Percentiles rank a stretch among this genome's conserved stretches.
Evolutionary conservation across 2,113 vertebrate species (phyloP).

Genomic region (Sapayoa aenigma): DNA sequence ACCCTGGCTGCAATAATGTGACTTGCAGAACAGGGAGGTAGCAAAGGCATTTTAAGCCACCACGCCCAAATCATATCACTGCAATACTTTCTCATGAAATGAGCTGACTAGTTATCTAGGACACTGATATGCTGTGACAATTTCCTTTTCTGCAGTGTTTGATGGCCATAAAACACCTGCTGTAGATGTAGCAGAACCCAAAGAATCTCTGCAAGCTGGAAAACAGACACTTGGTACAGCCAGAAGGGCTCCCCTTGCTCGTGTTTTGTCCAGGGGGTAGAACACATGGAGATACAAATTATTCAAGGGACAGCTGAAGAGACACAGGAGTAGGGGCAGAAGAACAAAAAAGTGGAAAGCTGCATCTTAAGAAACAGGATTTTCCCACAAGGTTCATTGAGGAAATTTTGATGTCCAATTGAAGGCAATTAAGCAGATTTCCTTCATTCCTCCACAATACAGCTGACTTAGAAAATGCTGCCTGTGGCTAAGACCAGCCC

Average conservation of each 20-base stretch:
- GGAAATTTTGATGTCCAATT: not conserved
- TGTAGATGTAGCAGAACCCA: not conserved
- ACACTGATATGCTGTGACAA: not conserved
- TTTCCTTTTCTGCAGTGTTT: not conserved
- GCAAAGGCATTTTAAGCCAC: not conserved
- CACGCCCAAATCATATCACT: not conserved
- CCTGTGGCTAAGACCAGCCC: not conserved
- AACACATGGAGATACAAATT: not conserved
- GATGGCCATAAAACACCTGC: not conserved
- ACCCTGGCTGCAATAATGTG: not conserved
- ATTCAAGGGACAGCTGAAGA: not conserved
- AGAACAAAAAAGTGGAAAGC: not conserved
- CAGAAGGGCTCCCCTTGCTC: not conserved
- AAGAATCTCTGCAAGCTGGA: not conserved
- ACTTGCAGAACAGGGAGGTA: not conserved
- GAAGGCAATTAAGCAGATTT: not conserved
- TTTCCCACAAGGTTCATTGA: accelerated
- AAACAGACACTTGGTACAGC: not conserved
- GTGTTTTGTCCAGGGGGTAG: not conserved
- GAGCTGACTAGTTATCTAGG: not conserved
- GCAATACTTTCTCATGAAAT: not conserved
- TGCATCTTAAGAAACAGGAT: not conserved
- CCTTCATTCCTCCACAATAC: not conserved
- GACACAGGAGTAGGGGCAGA: not conserved
- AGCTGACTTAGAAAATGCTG: not conserved